These are phyloP conservation scores for Trachelus iudaicus DNA, from an alignment of 2,888 invertebrate species.

Conservation along the genomic window DNA sequence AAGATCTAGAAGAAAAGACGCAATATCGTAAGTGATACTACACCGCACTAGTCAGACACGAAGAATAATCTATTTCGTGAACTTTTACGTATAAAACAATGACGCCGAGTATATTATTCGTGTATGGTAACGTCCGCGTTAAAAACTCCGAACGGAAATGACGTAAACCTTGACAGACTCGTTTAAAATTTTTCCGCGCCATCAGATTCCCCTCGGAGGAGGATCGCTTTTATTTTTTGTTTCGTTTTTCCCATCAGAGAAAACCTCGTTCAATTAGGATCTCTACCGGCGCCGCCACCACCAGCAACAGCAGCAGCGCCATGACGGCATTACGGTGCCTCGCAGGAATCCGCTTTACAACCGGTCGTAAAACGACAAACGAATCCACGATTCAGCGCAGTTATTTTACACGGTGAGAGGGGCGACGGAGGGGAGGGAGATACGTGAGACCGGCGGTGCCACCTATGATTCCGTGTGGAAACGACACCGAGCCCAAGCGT, in stretches of 20 bases:
- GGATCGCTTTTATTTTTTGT: neutral
- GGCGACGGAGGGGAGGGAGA: no score
- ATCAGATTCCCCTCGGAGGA: neutral
- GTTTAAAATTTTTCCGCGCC: neutral
- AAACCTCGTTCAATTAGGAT: neutral
- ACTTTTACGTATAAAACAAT: neutral
- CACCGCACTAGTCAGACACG: constrained; percentile 8
- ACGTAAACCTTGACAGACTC: neutral
- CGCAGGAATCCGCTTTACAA: neutral
- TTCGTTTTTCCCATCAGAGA: neutral
- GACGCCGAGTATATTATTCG: neutral
- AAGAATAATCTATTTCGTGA: constrained; percentile 15
- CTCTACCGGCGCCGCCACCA: neutral
- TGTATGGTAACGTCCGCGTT: neutral
- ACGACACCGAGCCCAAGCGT: neutral
- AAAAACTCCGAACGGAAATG: neutral
- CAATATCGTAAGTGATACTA: constrained; percentile 8
- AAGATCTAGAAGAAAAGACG: no score
- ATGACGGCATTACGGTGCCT: neutral
- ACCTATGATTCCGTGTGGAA: neutral
- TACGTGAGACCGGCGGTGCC: neutral
- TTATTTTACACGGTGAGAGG: neutral
- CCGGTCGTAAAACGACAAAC: neutral
- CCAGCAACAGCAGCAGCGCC: no score
- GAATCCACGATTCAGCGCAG: neutral